Base-by-base conservation (phyloP, 2,113 vertebrate species). In the Ictalurus furcatus region DNA sequence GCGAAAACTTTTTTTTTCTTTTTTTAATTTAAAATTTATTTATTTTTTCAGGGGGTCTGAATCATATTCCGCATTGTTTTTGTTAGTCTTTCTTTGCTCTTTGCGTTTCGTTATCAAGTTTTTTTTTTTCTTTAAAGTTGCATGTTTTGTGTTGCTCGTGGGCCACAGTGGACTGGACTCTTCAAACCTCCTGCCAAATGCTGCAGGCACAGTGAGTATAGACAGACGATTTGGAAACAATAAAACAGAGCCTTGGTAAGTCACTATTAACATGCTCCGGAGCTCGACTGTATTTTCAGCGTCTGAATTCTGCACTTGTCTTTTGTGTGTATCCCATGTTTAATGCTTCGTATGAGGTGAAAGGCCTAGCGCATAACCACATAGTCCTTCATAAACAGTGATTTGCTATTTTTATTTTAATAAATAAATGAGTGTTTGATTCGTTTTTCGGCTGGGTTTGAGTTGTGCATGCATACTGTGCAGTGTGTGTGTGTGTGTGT, bases 211-310 rank as follows among this genome's bases (percentile, higher is more conserved):
- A 84, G 89, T 90, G 88, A 90, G 82, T 87, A 30, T 85, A 92
- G 40, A 88, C 88, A 91, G 79, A 88, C 79, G 48, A 44, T 91
- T 90, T 86, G 91, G 91, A 92, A 92, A 91, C 80, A 86, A 88
- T 90, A 93, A 89, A 40, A 89, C 90, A 93, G 85, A 90, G 78
- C 58, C 63, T 91, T 54, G 92, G 91, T 93, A 92, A 92, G 92
- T 93, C 90, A 88, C 85, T 88, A 88, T 90, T 88, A 92, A 91
- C 78, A 88, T 92, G 90, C 90, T 89, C 90, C 44, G 79, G 88
- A 80, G 34, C 83, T 67, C 2, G 59, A 84, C 48, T 61, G 80
- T 74, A 69, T 79, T 40, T 84, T 34, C 11, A 52, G 63, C 85
- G 58, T 71, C 81, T 88, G 14, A 28, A 19, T 79, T 67, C 78